Conservation (phyloP, 64 coral and sea anemone species). For the Platygyra sinensis region DNA sequence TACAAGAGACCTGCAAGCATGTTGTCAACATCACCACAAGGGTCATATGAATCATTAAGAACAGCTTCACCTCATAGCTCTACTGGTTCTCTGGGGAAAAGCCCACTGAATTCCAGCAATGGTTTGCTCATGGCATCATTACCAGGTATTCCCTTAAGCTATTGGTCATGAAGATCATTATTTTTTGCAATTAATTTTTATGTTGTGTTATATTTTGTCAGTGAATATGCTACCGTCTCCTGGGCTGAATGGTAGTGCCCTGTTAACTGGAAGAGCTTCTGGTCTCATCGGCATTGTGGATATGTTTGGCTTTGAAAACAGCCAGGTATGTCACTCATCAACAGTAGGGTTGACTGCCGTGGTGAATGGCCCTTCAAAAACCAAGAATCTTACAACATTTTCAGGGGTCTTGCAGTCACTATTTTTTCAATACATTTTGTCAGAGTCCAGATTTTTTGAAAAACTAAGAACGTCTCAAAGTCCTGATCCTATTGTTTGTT, state of each 20-base stretch:
- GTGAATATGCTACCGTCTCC: background rate
- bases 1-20: conserved; percentile 80
- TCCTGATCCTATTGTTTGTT: too few relatives aligned
- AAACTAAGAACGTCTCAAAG: too few relatives aligned
- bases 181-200: background rate
- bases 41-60: conserved; percentile 54
- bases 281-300: conserved; percentile 82
- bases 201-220: background rate
- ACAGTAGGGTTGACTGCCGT: background rate
- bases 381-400: too few relatives aligned
- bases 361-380: background rate
- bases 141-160: conserved; percentile 6
- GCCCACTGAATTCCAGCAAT: conserved; percentile 18
- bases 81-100: background rate
- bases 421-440: too few relatives aligned
- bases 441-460: too few relatives aligned
- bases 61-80: background rate
- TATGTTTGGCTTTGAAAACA: conserved; percentile 96
- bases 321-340: conserved; percentile 15
- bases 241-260: conserved; percentile 10
- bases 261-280: conserved; percentile 47
- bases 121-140: conserved; percentile 59
- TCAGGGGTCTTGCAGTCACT: too few relatives aligned
- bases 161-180: too few relatives aligned
- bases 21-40: conserved; percentile 57